A percentile compares a stretch with the other conserved stretches of the same genome.
These are phyloP conservation scores for Netelia inedita DNA, from an alignment of 2,888 invertebrate genomes.

Conservation along the genomic window DNA sequence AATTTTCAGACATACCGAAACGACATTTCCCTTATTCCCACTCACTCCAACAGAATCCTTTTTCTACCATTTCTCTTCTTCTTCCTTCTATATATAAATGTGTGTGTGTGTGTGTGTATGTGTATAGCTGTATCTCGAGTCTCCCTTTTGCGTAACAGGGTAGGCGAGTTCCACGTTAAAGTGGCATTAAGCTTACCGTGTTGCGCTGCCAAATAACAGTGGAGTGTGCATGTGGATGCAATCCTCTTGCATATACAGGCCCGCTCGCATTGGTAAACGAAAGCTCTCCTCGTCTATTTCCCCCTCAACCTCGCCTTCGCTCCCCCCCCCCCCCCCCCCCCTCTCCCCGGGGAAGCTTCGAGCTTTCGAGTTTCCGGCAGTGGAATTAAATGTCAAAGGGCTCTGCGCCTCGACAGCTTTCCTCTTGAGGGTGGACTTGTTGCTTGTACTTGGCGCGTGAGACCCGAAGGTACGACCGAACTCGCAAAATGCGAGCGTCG, in stretches of 20 bases:
- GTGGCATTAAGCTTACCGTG: constrained; percentile 69
- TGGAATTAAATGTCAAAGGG: constrained; percentile 70
- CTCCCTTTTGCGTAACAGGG: constrained; percentile 53
- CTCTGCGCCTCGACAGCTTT: constrained; percentile 53
- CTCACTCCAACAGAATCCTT: constrained; percentile 36
- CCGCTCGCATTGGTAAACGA: not conserved
- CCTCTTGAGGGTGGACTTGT: constrained; percentile 62
- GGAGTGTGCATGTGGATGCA: constrained; percentile 41
- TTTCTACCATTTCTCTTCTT: not conserved
- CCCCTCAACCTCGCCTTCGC: not conserved
- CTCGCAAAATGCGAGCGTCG: constrained; percentile 34
- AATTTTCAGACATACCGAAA: not conserved
- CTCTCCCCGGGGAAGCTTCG: constrained; percentile 47
- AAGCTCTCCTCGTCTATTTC: not conserved
- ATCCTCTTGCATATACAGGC: not conserved
- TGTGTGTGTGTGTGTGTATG: constrained; percentile 23
- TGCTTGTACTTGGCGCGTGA: constrained; percentile 61
- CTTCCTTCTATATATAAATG: not conserved
- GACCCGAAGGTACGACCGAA: constrained; percentile 13
- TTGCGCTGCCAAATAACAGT: constrained; percentile 63
- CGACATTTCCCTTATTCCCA: constrained; percentile 39
- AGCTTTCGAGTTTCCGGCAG: constrained; percentile 64
- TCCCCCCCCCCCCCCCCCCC: not conserved
- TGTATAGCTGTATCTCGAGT: constrained; percentile 33
- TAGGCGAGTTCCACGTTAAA: constrained; percentile 68